Conservation (phyloP, 2,113 vertebrate genomes). For the Protomyctophum bolini region DNA sequence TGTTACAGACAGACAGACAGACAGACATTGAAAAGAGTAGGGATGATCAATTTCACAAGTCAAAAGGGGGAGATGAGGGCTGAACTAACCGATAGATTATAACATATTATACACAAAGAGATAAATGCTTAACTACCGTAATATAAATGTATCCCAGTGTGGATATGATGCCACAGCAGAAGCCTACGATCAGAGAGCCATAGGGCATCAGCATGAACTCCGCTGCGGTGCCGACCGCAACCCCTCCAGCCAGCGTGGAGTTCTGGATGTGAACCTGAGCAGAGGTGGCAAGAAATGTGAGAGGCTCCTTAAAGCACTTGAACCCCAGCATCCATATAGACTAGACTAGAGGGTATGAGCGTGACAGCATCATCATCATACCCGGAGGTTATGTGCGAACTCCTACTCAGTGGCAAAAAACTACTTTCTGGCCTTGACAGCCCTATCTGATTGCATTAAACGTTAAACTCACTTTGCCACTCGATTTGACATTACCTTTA, state of each 20-base stretch:
- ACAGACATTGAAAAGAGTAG: no score
- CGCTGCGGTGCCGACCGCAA: constrained; percentile 91
- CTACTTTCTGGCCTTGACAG: no score
- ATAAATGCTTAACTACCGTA: constrained; percentile 68
- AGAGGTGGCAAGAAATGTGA: not conserved
- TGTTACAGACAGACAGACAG: no score
- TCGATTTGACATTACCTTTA: no score
- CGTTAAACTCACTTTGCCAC: no score
- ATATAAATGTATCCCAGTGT: constrained; percentile 89
- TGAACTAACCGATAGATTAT: no score
- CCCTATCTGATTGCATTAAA: not conserved
- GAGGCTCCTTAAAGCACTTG: no score
- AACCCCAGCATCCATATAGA: no score
- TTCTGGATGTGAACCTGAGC: constrained; percentile 97
- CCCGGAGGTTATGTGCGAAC: no score
- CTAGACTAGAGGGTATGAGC: not conserved
- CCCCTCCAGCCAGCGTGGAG: constrained; percentile 90
- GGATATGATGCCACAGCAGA: constrained; percentile 87
- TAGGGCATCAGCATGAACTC: constrained; percentile 96
- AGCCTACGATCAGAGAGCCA: constrained; percentile 90
- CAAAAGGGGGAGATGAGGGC: no score
- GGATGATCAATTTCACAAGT: no score
- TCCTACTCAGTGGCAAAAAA: no score
- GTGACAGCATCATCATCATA: not conserved
- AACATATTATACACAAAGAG: not conserved